Percentiles rank a stretch among this genome's conserved stretches.
Conservation (phyloP, 2,888 invertebrate genomes). For the Dryobota labecula region DNA sequence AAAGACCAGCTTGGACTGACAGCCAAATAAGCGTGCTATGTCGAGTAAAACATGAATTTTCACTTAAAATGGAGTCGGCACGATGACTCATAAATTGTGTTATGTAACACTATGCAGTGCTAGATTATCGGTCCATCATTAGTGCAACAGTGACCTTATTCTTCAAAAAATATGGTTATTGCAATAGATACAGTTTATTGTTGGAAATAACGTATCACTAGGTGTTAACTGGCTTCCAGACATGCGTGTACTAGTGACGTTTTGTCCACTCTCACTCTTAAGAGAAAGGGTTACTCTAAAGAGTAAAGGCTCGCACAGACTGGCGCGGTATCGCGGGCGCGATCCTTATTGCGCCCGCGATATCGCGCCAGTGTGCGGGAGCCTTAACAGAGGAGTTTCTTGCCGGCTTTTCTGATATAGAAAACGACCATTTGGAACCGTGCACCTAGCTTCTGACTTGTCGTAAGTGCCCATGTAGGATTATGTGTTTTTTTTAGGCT, state of each 20-base stretch:
- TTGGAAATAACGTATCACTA: neutral
- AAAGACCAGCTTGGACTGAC: constrained; percentile 18
- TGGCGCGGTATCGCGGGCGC: too few relatives aligned
- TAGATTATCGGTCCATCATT: constrained; percentile 21
- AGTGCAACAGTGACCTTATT: constrained; percentile 23
- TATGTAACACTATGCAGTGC: constrained; percentile 34
- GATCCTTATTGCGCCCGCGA: too few relatives aligned
- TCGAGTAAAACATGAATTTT: constrained; percentile 21
- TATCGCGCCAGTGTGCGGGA: too few relatives aligned
- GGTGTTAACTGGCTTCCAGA: neutral
- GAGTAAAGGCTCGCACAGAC: too few relatives aligned
- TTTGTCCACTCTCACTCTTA: too few relatives aligned
- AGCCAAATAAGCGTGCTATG: constrained; percentile 24
- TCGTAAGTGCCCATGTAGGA: too few relatives aligned
- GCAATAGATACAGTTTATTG: neutral
- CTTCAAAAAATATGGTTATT: constrained; percentile 11
- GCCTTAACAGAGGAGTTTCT: too few relatives aligned
- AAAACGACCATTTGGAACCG: too few relatives aligned
- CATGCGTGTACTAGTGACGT: neutral
- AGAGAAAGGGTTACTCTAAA: too few relatives aligned
- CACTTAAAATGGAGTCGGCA: constrained; percentile 29
- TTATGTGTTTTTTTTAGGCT: too few relatives aligned
- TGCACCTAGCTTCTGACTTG: too few relatives aligned
- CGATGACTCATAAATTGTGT: constrained; percentile 37
- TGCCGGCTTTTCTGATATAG: too few relatives aligned